Evolutionary conservation across 1,140 invertebrate genomes (phyloP).

Genomic region (Wasmannia auropunctata): DNA sequence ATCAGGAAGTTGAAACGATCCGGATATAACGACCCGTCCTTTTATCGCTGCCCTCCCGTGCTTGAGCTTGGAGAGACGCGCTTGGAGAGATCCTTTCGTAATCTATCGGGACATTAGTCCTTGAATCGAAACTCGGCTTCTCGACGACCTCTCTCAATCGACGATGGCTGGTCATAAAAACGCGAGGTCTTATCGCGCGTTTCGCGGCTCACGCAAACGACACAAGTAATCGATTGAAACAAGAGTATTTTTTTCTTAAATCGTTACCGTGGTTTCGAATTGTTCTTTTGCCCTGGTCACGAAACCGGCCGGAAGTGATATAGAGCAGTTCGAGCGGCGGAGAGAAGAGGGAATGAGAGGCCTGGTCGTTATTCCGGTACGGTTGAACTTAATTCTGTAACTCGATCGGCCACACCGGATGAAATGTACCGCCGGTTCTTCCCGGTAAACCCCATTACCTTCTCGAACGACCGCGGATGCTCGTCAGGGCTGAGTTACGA

Average conservation of each 20-base stretch:
- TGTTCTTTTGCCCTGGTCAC: slow-evolving; percentile 11
- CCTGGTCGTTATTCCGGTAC: slow-evolving; percentile 72
- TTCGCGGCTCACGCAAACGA: slow-evolving; percentile 34
- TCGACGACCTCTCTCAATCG: neutral
- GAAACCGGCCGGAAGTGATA: slow-evolving; percentile 34
- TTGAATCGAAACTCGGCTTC: slow-evolving; percentile 6
- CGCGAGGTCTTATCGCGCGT: slow-evolving; percentile 13
- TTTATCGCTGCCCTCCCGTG: slow-evolving; percentile 39
- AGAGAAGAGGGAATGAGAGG: slow-evolving; percentile 35
- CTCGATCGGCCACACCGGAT: slow-evolving; percentile 72
- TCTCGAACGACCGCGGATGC: slow-evolving; percentile 71
- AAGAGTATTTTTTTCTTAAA: slow-evolving; percentile 42
- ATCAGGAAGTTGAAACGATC: slow-evolving; percentile 16
- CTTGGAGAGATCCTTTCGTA: slow-evolving; percentile 23
- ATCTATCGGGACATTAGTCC: slow-evolving; percentile 31
- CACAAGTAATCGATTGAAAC: neutral
- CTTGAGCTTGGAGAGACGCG: neutral
- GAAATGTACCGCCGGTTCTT: slow-evolving; percentile 69
- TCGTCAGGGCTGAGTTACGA: slow-evolving; percentile 70
- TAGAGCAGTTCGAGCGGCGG: neutral
- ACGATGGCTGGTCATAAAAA: too few relatives aligned
- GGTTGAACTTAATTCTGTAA: slow-evolving; percentile 76
- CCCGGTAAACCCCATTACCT: slow-evolving; percentile 73
- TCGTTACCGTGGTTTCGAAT: slow-evolving; percentile 36
- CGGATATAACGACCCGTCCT: slow-evolving; percentile 27